A percentile compares a stretch with the other conserved stretches of the same genome.
Evolutionary conservation across 2,888 invertebrate species (phyloP).

Genomic region (Thereva nobilitata): DNA sequence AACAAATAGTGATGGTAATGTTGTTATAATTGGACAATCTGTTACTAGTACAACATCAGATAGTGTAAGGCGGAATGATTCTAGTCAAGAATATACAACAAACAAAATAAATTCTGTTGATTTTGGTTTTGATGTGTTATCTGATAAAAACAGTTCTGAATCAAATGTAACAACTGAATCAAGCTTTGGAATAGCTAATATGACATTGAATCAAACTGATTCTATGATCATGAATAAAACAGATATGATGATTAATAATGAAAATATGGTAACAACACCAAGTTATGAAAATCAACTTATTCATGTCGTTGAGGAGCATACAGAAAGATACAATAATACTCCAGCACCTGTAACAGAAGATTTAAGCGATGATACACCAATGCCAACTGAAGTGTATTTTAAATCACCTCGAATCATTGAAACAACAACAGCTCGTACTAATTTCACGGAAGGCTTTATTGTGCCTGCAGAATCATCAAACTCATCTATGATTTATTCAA

Average conservation of each 20-base stretch:
- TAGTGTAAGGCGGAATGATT: neutral
- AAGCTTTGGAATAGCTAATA: no score
- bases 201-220: no score
- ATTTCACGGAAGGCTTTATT: constrained; percentile 42
- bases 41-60: constrained; percentile 6
- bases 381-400: constrained; percentile 44
- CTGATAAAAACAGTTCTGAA: neutral
- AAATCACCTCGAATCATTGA: constrained; percentile 36
- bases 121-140: neutral
- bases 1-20: neutral
- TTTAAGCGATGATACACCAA: constrained; percentile 43
- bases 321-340: neutral
- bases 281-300: neutral
- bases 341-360: constrained; percentile 45
- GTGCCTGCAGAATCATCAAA: constrained; percentile 29
- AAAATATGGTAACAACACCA: neutral
- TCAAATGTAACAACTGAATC: no score
- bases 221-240: no score
- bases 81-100: constrained; percentile 8
- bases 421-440: constrained; percentile 1
- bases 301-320: neutral
- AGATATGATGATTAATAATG: neutral
- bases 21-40: constrained; percentile 11
- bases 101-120: neutral
- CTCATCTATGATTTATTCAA: constrained; percentile 41